A percentile compares a stretch with the other conserved stretches of the same genome.
Conservation (phyloP, 53 echinoderm and acorn worm species). For the Echinometra lucunter region DNA sequence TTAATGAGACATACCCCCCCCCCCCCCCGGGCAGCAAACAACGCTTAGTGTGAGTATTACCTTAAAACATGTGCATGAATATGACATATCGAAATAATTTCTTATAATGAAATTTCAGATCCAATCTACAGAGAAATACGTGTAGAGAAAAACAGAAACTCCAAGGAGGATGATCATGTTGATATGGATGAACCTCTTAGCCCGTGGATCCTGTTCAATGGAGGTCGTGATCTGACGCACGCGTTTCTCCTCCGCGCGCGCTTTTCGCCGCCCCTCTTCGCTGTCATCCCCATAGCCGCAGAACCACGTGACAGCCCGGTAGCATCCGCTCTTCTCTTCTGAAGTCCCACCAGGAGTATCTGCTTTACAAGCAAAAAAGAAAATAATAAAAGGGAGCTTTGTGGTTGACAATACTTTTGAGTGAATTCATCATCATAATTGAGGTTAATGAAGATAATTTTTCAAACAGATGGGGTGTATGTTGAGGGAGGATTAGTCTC, state of each 20-base stretch:
- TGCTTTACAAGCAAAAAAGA: neutral
- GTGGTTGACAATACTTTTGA: no score
- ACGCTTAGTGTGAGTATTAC: no score
- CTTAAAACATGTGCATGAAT: no score
- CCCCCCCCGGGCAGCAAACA: no score
- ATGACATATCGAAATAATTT: no score
- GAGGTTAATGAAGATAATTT: neutral
- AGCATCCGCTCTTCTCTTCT: slow-evolving; percentile 45
- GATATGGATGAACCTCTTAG: slow-evolving; percentile 76
- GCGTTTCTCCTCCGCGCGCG: slow-evolving; percentile 48
- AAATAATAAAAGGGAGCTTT: no score
- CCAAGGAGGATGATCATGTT: slow-evolving; percentile 76
- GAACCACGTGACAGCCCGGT: slow-evolving; percentile 56
- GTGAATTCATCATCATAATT: no score
- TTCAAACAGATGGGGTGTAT: neutral
- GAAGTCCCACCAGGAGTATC: neutral
- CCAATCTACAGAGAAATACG: slow-evolving; percentile 71
- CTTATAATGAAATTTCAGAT: slow-evolving; percentile 14
- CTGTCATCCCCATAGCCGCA: slow-evolving; percentile 48
- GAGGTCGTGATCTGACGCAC: slow-evolving; percentile 28
- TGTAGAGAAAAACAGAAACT: slow-evolving; percentile 67
- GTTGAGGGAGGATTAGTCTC: neutral
- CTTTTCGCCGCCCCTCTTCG: slow-evolving; percentile 43
- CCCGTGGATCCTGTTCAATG: slow-evolving; percentile 74
- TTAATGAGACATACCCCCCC: no score